Evolutionary conservation across 2,797 vertebrate species (phyloP).

Genomic region (Periparus ater): DNA sequence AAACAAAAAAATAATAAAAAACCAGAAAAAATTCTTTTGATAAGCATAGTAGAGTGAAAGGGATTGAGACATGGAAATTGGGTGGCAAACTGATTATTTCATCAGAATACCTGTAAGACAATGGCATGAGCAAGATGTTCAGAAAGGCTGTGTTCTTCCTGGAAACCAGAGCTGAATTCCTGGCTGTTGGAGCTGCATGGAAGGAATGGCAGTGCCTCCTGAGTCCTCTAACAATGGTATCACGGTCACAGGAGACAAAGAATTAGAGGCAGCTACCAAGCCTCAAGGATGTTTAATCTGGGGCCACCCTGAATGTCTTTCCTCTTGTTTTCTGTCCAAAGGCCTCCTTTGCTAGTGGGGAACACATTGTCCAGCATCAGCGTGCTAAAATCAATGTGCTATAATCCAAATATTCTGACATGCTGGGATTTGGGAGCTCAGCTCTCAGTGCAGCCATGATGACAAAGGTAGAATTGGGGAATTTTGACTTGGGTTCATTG

Average conservation of each 20-base stretch:
- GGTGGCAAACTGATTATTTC: background rate
- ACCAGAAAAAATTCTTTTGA: background rate
- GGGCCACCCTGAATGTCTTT: background rate
- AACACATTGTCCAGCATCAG: background rate
- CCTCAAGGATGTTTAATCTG: background rate
- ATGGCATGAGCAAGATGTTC: background rate
- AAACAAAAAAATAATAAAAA: background rate
- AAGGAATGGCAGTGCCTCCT: background rate
- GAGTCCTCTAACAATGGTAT: background rate
- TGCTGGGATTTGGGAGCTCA: background rate
- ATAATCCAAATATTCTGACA: background rate
- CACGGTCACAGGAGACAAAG: background rate
- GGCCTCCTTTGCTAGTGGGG: background rate
- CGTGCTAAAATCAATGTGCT: too few species aligned
- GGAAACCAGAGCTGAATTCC: background rate
- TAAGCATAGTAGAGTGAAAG: background rate
- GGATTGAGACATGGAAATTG: background rate
- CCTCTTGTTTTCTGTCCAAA: background rate
- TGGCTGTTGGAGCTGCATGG: background rate
- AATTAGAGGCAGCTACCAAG: background rate
- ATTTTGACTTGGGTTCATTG: background rate
- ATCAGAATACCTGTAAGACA: background rate
- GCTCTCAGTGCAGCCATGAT: background rate
- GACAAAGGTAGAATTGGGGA: background rate
- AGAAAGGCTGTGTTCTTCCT: background rate